Evolutionary conservation across 2,888 invertebrate genomes (phyloP).

Genomic region (Cryptocheilus praepositus): DNA sequence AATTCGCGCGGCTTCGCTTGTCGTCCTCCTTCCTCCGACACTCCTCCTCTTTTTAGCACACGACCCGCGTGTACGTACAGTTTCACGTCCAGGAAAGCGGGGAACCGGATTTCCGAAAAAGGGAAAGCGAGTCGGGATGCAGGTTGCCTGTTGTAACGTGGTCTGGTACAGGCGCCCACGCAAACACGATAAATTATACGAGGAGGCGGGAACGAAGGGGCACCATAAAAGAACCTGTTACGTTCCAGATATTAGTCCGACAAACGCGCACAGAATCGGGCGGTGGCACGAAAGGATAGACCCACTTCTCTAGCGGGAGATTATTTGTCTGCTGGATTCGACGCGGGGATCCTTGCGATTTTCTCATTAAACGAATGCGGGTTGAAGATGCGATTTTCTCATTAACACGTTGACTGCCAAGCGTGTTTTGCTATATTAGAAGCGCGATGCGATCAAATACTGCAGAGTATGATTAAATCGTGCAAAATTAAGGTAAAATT

Average conservation of each 20-base stretch:
- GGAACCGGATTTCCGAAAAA: conserved; percentile 70
- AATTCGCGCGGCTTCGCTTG: too few relatives aligned
- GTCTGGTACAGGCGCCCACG: conserved; percentile 49
- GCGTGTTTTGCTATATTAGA: too few relatives aligned
- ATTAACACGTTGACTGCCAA: too few relatives aligned
- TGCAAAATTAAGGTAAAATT: too few relatives aligned
- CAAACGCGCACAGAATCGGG: conserved; percentile 40
- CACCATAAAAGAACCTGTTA: conserved; percentile 64
- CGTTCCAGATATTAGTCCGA: conserved; percentile 57
- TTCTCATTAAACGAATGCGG: neutral
- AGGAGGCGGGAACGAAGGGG: conserved; percentile 46
- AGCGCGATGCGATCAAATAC: too few relatives aligned
- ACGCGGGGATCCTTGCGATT: neutral
- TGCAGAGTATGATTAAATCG: too few relatives aligned
- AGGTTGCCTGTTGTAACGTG: conserved; percentile 51
- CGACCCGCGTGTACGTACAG: too few relatives aligned
- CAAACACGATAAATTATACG: conserved; percentile 54
- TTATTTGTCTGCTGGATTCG: neutral
- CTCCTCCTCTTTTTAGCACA: too few relatives aligned
- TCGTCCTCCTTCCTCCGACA: too few relatives aligned
- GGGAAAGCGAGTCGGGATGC: conserved; percentile 60
- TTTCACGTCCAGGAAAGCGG: neutral
- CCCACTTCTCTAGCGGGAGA: too few relatives aligned
- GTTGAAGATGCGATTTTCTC: too few relatives aligned
- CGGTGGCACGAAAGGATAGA: neutral